phyloP scores from a whole-genome alignment of 2,113 vertebrate species.

The Nanger granti region DNA sequence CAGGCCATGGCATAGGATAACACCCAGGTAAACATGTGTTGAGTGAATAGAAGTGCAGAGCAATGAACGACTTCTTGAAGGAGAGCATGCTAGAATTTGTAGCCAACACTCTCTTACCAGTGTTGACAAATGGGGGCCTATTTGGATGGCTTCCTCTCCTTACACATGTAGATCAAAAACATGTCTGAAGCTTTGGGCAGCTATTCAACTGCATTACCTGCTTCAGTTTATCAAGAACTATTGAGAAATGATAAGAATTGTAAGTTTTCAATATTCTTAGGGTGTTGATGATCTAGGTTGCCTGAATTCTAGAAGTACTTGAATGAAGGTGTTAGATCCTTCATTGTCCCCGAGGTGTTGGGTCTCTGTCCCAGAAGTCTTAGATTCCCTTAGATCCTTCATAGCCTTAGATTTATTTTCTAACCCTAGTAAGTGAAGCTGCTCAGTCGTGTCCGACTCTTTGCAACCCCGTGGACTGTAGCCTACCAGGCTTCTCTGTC shows the following conservation, averaged over 20 bases:
- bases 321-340: not conserved
- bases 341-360: not conserved
- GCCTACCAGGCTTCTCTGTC: no score
- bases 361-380: not conserved
- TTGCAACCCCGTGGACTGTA: no score
- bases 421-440: not conserved
- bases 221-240: not conserved
- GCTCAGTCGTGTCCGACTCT: no score
- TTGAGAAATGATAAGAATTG: not conserved
- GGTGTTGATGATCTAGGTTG: not conserved
- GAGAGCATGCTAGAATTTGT: not conserved
- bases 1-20: not conserved
- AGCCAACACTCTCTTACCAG: not conserved
- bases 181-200: not conserved
- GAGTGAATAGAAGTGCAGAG: not conserved
- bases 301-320: not conserved
- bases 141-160: not conserved
- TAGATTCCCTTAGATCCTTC: not conserved
- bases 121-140: accelerated
- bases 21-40: not conserved
- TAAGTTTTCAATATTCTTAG: not conserved
- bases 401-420: not conserved
- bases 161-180: not conserved
- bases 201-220: not conserved
- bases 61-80: not conserved